Conservation (phyloP, 2,797 vertebrate genomes). For the Lutra lutra region DNA sequence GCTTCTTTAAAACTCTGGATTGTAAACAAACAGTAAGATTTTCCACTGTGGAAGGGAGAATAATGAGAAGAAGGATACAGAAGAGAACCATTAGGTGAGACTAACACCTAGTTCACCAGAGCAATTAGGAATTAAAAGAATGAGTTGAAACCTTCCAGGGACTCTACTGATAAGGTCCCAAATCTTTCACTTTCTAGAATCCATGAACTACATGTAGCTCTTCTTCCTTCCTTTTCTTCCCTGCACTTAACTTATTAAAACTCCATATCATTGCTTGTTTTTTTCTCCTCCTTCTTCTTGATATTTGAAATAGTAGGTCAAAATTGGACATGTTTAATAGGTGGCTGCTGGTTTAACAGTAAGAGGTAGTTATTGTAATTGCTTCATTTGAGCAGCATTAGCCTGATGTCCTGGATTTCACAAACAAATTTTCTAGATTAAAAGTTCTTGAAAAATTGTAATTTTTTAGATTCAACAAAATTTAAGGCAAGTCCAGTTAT, state of each 20-base stretch:
- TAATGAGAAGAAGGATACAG: constrained; percentile 56
- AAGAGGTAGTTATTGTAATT: neutral
- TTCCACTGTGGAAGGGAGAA: constrained; percentile 71
- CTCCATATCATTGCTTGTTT: neutral
- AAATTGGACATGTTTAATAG: neutral
- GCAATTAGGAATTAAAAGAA: neutral
- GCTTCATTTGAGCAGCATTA: neutral
- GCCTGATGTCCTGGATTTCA: neutral
- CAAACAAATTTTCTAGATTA: neutral
- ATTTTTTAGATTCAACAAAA: neutral
- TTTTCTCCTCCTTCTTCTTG: neutral
- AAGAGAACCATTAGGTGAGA: constrained; percentile 24
- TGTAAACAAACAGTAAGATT: constrained; percentile 82
- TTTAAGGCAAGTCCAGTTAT: neutral
- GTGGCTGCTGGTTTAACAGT: neutral
- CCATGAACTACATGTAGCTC: neutral
- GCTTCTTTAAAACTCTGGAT: constrained; percentile 82
- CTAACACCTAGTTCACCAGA: neutral
- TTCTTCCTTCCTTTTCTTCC: neutral
- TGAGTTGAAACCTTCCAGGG: neutral
- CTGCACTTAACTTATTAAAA: neutral
- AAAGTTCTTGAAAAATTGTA: neutral
- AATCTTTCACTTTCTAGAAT: neutral
- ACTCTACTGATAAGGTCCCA: neutral
- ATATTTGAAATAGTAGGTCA: constrained; percentile 24